Evolutionary conservation across 2,113 vertebrate species (phyloP).

Genomic region (Noturus placidus): DNA sequence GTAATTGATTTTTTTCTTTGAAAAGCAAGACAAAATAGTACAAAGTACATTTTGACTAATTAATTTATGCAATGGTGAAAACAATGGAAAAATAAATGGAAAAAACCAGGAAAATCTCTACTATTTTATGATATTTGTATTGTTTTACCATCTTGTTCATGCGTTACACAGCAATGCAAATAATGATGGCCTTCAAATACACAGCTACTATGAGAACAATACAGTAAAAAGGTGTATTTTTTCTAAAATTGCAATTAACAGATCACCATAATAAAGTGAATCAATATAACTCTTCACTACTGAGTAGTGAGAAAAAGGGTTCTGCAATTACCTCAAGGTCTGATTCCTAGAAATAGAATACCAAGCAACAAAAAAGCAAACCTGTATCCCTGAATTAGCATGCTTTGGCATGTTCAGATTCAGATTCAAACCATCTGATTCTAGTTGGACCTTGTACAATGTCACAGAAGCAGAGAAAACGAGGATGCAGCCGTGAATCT

Average conservation of each 20-base stretch:
- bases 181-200: background rate
- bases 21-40: too few relatives aligned
- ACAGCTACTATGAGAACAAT: background rate
- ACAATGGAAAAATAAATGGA: too few relatives aligned
- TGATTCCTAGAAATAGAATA: background rate
- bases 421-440: background rate
- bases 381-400: background rate
- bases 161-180: background rate
- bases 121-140: background rate
- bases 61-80: too few relatives aligned
- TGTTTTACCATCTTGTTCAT: background rate
- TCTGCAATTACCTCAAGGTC: background rate
- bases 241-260: background rate
- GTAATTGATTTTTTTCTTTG: too few relatives aligned
- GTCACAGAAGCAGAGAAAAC: background rate
- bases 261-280: background rate
- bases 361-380: background rate
- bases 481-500: constrained; percentile 5
- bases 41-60: too few relatives aligned
- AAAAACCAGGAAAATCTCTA: too few relatives aligned
- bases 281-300: too few relatives aligned
- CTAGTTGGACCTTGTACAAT: constrained; percentile 4
- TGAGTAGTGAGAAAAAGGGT: background rate
- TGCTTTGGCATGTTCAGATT: constrained; percentile 1
- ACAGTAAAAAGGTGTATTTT: background rate